Conservation (phyloP, 2,888 invertebrate species). For the Busseola fusca region DNA sequence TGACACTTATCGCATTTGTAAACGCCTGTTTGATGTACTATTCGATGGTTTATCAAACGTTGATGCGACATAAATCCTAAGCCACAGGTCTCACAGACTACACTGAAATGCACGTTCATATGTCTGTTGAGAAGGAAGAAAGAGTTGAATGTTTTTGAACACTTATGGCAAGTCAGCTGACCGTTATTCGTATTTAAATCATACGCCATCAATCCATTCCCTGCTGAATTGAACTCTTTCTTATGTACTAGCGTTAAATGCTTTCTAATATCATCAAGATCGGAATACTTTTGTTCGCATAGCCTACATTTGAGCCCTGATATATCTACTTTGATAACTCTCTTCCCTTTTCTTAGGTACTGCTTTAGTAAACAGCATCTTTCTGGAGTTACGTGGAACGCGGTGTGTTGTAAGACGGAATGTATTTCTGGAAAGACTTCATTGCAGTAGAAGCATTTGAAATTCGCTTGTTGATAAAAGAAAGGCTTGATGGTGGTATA, state of each 20-base stretch:
- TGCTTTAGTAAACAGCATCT: constrained; percentile 77
- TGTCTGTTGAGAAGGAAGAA: constrained; percentile 83
- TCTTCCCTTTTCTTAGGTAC: constrained; percentile 81
- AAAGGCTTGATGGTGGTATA: constrained; percentile 82
- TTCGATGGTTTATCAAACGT: constrained; percentile 79
- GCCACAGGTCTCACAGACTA: constrained; percentile 85
- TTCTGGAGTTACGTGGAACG: constrained; percentile 74
- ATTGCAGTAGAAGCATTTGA: constrained; percentile 85
- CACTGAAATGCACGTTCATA: constrained; percentile 85
- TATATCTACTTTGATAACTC: constrained; percentile 85
- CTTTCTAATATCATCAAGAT: constrained; percentile 79
- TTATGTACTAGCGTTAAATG: constrained; percentile 77
- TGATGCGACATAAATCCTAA: constrained; percentile 84
- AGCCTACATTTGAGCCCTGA: constrained; percentile 80
- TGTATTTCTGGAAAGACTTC: constrained; percentile 82
- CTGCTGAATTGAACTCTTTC: constrained; percentile 83
- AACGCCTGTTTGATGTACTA: constrained; percentile 81
- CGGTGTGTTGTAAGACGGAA: constrained; percentile 76
- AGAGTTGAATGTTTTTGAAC: constrained; percentile 80
- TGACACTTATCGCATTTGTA: constrained; percentile 82
- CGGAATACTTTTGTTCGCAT: constrained; percentile 79
- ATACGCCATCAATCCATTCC: constrained; percentile 84
- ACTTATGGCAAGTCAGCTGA: constrained; percentile 79
- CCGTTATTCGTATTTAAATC: constrained; percentile 76
- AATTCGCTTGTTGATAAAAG: constrained; percentile 84